Base-by-base conservation (phyloP, 2,113 vertebrate genomes). In the Elephas maximus region DNA sequence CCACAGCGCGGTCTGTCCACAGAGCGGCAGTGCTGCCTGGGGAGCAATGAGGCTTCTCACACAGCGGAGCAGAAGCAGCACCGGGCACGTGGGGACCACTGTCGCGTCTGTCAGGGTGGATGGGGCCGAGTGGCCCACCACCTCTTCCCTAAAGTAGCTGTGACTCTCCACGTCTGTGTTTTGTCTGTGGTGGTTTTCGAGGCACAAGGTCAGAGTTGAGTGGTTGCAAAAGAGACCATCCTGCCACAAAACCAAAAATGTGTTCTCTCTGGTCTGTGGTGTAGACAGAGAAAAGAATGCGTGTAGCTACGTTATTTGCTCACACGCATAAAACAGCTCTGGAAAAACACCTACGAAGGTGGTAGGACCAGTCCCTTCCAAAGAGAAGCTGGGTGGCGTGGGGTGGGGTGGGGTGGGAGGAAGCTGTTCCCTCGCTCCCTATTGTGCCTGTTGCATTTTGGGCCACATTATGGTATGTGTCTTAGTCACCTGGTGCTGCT, bases 271-370 rank as follows among this genome's bases (percentile, higher is more conserved):
- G 12, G 33, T 57, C 2, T 20, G 37, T 8, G 37, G 28, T 4
- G 5, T 21, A 0, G 6, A 8, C 23, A 0, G 12, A 69, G 44
- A 12, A 17, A 17, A 30, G 81, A 57, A 15, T 3, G 5, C 14
- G 3, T 8, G 18, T 8, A 1, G 0, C 0, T 41, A 6, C 0
- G 4, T 8, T 8, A 12, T n/a, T 26, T 24, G 57, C 45, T 60
- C 33, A 9, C 6, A 1, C 0, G 60, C 69, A 0, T 11, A 0
- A 4, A 4, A 2, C 1, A 18, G 51, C 12, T 53, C 23, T 12
- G 37, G 53, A 21, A 57, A 8, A 20, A 1, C 0, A 28, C 15
- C 10, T 18, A 1, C 1, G 1, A 2, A 20, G 11, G 3, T 6
- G 7, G 1, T 28, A 28, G 28, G 63, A 65, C 51, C 28, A 1